Evolutionary conservation across 2,888 invertebrate species (phyloP), one percentile per base, ranked within the genome.

Genomic region (Dorcus hopei): DNA sequence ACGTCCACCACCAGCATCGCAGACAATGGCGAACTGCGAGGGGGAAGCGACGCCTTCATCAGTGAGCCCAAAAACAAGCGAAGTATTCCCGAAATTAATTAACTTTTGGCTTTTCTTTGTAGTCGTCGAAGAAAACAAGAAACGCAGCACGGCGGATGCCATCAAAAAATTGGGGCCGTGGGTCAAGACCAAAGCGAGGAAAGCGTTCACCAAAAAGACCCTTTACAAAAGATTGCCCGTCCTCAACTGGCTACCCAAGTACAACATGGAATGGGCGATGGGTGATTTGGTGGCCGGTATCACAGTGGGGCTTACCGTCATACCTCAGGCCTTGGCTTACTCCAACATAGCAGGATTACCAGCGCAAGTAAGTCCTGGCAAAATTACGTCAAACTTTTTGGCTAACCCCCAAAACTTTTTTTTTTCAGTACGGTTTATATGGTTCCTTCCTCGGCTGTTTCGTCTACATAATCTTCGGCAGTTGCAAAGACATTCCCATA

Each of bases 371-470:
- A 73, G 76, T 74, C 50, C 3, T 0, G 26, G 3, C 19, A 2
- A 19, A 19, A 19, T 19, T 19, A 19, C 14, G 14, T 14, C 14
- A 14, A 14, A 14, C 14, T 19, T 19, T 19, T 19, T 19, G 19
- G 19, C 1, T 19, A 9, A 45, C 3, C 3, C 3, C 3, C 3
- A 49, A 49, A 19, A 49, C 45, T 19, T 62, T 58, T 65, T 58
- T 48, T 58, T 71, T 77, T 9, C 83, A 95, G 89, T 91, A 93
- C 79, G 97, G 96, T 43, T 82, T 97, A 52, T 96, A 96, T 79
- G 91, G 94, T 53, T 93, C 95, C n/a, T 96, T 96, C 80, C 80
- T 95, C 71, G 94, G 95, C 47, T 90, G 91, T 76, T 90, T 96
- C 78, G 83, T 95, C 61, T 97, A 97, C 81, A 90, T 93, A 69